Base-by-base conservation (phyloP, 2,113 vertebrate species). In the Cariama cristata region DNA sequence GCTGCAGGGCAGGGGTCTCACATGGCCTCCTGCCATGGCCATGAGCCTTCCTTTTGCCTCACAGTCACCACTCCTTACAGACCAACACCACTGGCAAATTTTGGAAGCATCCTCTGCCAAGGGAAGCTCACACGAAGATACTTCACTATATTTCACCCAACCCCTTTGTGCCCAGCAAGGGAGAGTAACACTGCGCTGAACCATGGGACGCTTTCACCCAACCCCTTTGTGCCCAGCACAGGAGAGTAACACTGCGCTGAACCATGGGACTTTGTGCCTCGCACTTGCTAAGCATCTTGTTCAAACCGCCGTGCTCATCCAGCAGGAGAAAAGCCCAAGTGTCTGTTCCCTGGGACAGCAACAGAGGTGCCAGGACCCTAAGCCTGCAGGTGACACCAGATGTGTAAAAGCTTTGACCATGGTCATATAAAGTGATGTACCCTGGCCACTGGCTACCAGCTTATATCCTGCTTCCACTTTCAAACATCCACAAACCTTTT, bases 201-300 rank as follows among this genome's bases (percentile, higher is more conserved):
- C n/a, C n/a, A n/a, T n/a, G n/a, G n/a, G n/a, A n/a, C n/a, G n/a
- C 38, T 66, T 22, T 66, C 59, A 53, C 6, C 40, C 32, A n/a
- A 7, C 30, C 3, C 12, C 17, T 35, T 33, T 2, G 1, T 19
- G 16, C 47, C 3, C 18, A 14, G 47, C 15, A 28, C 24, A 22
- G 7, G 3, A 32, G 33, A 40, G 16, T 11, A 32, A 4, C 7
- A 0, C 19, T 3, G 0, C 12, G 5, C 33, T 16, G 45, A 42
- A 16, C 4, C 14, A 4, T 2, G 2, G 21, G 52, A 19, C 18
- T 86, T 20, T 11, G 44, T 60, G 44, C 33, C 45, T 12, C 8
- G 6, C 53, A n/a, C 2, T 0, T 0, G 10, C 58, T 8, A 2
- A 52, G 18, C 21, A 12, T 2, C 35, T 58, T 6, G 0, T 6